These are phyloP conservation scores for Lophotriccus pileatus DNA, from an alignment of 2,797 vertebrate species.

Conservation along the genomic window DNA sequence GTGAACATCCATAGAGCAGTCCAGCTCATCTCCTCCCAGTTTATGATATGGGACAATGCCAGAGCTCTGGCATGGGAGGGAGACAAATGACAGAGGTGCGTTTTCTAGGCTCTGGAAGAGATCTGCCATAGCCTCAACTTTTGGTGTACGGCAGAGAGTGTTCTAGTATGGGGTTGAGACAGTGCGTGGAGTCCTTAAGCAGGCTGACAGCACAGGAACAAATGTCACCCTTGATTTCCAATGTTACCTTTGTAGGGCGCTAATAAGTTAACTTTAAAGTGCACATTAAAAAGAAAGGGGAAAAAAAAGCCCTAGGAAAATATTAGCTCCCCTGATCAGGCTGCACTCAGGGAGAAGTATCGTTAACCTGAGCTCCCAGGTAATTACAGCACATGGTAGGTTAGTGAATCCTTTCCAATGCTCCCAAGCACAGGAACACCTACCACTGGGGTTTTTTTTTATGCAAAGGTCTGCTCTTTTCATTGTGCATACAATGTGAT, in stretches of 20 bases:
- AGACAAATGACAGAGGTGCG: not conserved
- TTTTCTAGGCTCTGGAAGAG: not conserved
- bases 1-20: not conserved
- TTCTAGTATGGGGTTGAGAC: not conserved
- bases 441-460: constrained; percentile 33
- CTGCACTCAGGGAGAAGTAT: constrained; percentile 9
- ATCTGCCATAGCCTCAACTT: not conserved
- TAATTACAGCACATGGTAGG: constrained; percentile 56
- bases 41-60: fast-evolving
- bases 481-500: constrained; percentile 75
- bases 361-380: constrained; percentile 55
- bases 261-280: constrained; percentile 36
- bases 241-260: not conserved
- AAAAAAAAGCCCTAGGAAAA: not conserved
- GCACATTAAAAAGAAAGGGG: not conserved
- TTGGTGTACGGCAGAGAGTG: fast-evolving
- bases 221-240: not conserved
- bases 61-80: not conserved
- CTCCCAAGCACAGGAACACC: constrained; percentile 60
- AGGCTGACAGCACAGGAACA: not conserved
- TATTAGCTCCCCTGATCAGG: constrained; percentile 5
- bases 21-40: not conserved
- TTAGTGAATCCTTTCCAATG: constrained; percentile 27
- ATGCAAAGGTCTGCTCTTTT: constrained; percentile 79
- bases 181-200: not conserved